phyloP scores from a whole-genome alignment of 1,140 invertebrate genomes.

The Mercenaria mercenaria region DNA sequence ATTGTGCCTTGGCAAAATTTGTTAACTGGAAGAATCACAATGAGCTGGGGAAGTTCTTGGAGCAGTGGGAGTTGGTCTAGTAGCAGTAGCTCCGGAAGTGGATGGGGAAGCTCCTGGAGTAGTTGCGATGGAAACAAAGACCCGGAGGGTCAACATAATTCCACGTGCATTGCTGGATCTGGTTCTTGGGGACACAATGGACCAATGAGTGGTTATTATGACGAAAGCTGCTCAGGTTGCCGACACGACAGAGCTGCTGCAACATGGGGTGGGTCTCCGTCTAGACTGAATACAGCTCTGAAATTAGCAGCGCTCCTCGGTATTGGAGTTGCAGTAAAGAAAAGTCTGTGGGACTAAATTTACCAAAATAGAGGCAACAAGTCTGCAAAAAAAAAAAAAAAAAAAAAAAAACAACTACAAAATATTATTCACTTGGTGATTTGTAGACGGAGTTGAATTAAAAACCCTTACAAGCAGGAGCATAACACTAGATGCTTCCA shows the following conservation, averaged over 20 bases:
- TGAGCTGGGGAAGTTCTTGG: neutral
- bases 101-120: neutral
- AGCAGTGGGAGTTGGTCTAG: neutral
- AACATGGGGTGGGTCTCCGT: neutral
- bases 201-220: neutral
- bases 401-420: too few relatives aligned
- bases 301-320: neutral
- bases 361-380: too few relatives aligned
- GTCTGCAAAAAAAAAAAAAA: too few relatives aligned
- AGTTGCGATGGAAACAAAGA: neutral
- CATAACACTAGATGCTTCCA: too few relatives aligned
- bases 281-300: neutral
- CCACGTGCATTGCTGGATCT: slow-evolving; percentile 1
- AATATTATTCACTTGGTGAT: too few relatives aligned
- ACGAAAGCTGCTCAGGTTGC: slow-evolving; percentile 36
- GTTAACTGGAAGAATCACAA: too few relatives aligned
- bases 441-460: too few relatives aligned
- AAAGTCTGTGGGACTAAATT: slow-evolving; percentile 16
- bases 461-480: too few relatives aligned
- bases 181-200: neutral
- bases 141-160: slow-evolving; percentile 12
- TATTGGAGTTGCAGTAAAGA: neutral
- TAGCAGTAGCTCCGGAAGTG: neutral
- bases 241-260: neutral
- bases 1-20: too few relatives aligned